Base-by-base conservation (phyloP, 2,797 vertebrate genomes). In the Neomorphus geoffroyi region DNA sequence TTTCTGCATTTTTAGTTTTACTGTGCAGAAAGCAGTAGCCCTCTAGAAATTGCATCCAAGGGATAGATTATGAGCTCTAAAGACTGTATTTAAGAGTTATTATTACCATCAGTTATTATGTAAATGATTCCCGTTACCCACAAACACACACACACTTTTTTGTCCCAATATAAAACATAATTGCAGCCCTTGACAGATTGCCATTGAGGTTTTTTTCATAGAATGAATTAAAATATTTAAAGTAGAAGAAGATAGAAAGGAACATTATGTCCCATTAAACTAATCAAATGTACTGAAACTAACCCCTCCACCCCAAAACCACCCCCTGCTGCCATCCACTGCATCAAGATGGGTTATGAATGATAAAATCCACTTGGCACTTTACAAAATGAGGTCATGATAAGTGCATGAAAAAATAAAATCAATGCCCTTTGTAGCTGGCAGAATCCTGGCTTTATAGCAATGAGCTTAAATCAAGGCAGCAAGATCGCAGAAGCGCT, bases 211-310 rank as follows among this genome's bases (percentile, higher is more conserved):
- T 41, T 27, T 79, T 92, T 82, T 61, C 23, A 80, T 53, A 66
- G 82, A 91, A 86, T 45, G 50, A 91, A 95, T 94, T 94, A 93
- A 93, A 95, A 93, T 91, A 92, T 91, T 96, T 93, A 81, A 93
- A 93, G 60, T 90, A 87, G 64, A 71, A 81, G 92, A 88, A 79
- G 80, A 92, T 78, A 80, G 67, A 90, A 91, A 81, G 43, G 58
- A 91, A 84, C 67, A 90, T 93, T 91, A 86, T 83, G 80, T 86
- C 62, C 79, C 73, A 92, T 88, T 94, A 94, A 96, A 85, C 33
- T 91, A 96, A 93, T 86, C 46, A 92, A 83, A 90, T 93, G 82
- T 92, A 81, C 71, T 94, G 69, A 93, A 96, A 79, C 89, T 91
- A 90, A 86, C 58, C 89, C 62, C 37, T 89, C 58, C 53, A 94